A percentile compares a stretch with the other conserved stretches of the same genome.
Evolutionary conservation across 2,888 invertebrate genomes (phyloP).

Genomic region (Choreutis nemorana): DNA sequence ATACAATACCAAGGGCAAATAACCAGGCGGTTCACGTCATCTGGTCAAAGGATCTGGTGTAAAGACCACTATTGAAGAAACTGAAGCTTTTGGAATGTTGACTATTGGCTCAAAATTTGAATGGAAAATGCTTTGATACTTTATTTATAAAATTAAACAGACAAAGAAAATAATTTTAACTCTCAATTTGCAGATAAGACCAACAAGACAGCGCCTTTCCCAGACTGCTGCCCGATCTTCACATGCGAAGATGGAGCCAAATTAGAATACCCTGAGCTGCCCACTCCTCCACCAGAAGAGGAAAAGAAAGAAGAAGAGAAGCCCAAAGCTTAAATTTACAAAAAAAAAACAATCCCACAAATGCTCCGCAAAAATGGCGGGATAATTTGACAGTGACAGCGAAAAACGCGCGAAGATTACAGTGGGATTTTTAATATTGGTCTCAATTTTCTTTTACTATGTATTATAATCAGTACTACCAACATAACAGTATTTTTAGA

Average conservation of each 20-base stretch:
- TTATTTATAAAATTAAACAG: too few relatives aligned
- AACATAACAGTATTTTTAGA: conserved; percentile 2
- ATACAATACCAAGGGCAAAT: too few relatives aligned
- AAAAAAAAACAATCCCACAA: conserved; percentile 7
- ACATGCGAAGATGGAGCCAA: conserved; percentile 86
- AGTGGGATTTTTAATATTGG: conserved; percentile 9
- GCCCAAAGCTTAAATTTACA: conserved; percentile 38
- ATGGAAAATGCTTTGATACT: too few relatives aligned
- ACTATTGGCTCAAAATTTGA: too few relatives aligned
- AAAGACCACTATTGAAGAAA: too few relatives aligned
- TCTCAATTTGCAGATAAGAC: conserved; percentile 72
- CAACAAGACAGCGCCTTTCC: conserved; percentile 89
- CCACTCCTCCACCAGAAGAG: conserved; percentile 44
- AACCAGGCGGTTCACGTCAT: too few relatives aligned
- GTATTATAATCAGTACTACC: conserved; percentile 2
- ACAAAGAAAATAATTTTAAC: too few relatives aligned
- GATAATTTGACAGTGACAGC: conserved; percentile 4
- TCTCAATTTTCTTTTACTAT: conserved; percentile 1
- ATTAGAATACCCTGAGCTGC: conserved; percentile 86
- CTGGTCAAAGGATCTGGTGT: too few relatives aligned
- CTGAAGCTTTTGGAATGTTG: too few relatives aligned
- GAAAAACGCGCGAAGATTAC: conserved; percentile 6
- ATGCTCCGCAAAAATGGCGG: conserved; percentile 1
- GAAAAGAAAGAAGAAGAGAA: conserved; percentile 41
- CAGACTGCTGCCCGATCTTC: conserved; percentile 85